Conservation (phyloP, 2,113 vertebrate genomes). For the Crotalus helleri region DNA sequence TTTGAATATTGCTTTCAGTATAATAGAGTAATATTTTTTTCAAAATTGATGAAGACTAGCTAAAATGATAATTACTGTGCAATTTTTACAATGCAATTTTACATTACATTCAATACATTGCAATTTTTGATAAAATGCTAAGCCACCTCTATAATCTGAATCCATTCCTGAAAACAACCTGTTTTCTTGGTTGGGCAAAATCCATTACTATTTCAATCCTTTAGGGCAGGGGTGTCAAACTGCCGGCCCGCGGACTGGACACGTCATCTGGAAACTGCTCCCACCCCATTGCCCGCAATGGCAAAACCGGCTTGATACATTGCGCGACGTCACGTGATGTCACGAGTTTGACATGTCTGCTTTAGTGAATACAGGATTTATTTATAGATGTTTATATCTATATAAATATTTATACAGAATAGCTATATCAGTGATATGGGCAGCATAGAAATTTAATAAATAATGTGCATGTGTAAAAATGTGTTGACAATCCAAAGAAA, state of each 20-base stretch:
- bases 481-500: not conserved
- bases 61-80: not conserved
- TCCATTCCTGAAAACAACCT: not conserved
- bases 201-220: not conserved
- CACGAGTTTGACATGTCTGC: no score
- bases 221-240: not conserved
- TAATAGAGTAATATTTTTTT: not conserved
- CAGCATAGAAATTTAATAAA: not conserved
- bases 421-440: no score
- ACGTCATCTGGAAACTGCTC: no score
- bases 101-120: not conserved
- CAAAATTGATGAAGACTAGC: not conserved
- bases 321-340: no score
- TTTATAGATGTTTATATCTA: no score
- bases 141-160: not conserved
- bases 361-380: not conserved
- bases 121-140: not conserved
- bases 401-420: no score
- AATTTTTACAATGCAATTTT: no score
- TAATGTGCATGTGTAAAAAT: not conserved
- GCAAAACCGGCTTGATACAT: no score
- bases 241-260: no score
- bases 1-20: not conserved
- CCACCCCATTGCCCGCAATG: no score
- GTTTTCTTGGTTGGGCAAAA: not conserved